Evolutionary conservation across 2,888 invertebrate species (phyloP).

Genomic region (Linnaemya vulpina): DNA sequence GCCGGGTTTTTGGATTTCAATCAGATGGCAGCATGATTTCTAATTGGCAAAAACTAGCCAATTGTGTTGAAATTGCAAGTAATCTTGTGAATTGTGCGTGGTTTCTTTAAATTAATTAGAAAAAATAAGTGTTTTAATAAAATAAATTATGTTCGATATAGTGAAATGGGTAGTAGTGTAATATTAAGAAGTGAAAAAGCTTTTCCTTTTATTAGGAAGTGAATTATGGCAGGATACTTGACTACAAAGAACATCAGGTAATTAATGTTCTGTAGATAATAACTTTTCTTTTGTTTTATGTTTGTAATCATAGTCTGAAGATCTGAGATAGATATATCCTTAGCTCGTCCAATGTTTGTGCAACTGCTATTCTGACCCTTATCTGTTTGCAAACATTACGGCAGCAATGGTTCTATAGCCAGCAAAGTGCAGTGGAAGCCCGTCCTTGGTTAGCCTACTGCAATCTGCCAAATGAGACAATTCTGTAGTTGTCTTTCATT

Average conservation of each 20-base stretch:
- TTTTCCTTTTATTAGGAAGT: not conserved
- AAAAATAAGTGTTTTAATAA: not conserved
- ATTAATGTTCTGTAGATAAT: not conserved
- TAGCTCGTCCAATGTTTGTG: too few relatives aligned
- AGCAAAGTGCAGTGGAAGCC: too few relatives aligned
- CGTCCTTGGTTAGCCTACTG: too few relatives aligned
- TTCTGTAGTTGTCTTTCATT: too few relatives aligned
- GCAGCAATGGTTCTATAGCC: too few relatives aligned
- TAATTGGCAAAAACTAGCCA: slow-evolving; percentile 4
- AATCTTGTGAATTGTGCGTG: not conserved
- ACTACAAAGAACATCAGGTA: not conserved
- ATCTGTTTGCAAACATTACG: too few relatives aligned
- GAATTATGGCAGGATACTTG: not conserved
- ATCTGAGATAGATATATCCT: too few relatives aligned
- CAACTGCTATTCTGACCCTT: too few relatives aligned
- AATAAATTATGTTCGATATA: not conserved
- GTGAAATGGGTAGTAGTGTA: not conserved
- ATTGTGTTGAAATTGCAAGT: not conserved
- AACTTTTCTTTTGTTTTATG: too few relatives aligned
- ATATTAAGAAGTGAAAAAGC: not conserved
- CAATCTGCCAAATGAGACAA: too few relatives aligned
- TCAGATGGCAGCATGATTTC: not conserved
- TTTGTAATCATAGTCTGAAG: too few relatives aligned
- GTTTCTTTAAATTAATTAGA: not conserved
- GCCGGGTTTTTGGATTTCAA: not conserved